phyloP scores from a whole-genome alignment of 2,797 vertebrate species.

The Anomalospiza imberbis region DNA sequence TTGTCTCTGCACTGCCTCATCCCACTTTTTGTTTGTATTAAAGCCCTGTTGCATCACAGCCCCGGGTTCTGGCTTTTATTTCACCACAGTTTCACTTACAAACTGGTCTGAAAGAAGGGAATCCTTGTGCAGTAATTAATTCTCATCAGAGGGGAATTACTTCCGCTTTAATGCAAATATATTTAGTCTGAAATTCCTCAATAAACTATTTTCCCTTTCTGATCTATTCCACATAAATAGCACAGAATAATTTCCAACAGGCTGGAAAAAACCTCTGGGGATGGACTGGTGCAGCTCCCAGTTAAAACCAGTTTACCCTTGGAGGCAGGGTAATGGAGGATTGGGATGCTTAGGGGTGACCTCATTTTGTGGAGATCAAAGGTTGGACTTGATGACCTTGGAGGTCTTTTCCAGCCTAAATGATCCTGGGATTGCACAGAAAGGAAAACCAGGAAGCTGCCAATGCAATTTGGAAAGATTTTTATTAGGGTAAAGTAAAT shows the following conservation, averaged over 20 bases:
- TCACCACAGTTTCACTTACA: background rate
- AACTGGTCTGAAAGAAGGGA: background rate
- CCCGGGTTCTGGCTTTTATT: background rate
- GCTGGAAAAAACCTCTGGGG: background rate
- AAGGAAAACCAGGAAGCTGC: background rate
- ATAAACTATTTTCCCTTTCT: background rate
- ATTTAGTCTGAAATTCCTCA: background rate
- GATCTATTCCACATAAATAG: background rate
- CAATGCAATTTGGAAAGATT: background rate
- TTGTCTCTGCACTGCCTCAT: background rate
- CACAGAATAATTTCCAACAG: background rate
- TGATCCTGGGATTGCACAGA: accelerated
- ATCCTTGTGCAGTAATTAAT: background rate
- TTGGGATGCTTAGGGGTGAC: background rate
- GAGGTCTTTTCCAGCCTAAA: background rate
- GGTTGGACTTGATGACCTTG: background rate
- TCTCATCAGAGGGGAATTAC: background rate
- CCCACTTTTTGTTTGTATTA: conserved; percentile 31
- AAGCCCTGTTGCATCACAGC: conserved; percentile 37
- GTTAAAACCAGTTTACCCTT: background rate
- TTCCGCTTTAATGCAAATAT: background rate
- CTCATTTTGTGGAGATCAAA: background rate
- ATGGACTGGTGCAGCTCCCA: background rate
- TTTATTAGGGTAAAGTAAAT: background rate
- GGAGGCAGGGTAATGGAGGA: background rate